These are phyloP conservation scores for Euplexia lucipara DNA, from an alignment of 2,888 invertebrate genomes.

Conservation along the genomic window DNA sequence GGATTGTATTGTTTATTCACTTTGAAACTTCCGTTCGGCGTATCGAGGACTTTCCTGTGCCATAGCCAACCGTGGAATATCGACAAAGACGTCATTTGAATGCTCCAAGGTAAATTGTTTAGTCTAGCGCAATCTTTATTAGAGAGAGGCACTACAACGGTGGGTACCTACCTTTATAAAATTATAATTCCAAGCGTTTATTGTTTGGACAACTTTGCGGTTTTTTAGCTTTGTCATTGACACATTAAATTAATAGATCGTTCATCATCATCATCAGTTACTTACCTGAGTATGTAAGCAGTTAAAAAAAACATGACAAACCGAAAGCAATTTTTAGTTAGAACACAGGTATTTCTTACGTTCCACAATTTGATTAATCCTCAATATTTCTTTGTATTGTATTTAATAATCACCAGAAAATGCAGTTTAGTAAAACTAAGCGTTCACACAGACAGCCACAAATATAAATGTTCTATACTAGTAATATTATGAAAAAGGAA, in stretches of 20 bases:
- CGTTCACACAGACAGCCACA: too few relatives aligned
- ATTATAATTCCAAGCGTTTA: not conserved
- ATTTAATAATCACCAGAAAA: too few relatives aligned
- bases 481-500: too few relatives aligned
- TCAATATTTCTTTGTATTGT: too few relatives aligned
- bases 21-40: constrained; percentile 42
- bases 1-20: constrained; percentile 60
- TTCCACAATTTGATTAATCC: too few relatives aligned
- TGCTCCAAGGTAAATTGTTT: constrained; percentile 56
- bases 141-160: not conserved
- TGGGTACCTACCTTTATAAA: not conserved
- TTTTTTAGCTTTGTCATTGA: not conserved
- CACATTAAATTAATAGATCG: not conserved
- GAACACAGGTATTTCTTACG: too few relatives aligned
- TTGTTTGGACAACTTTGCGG: not conserved
- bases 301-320: not conserved
- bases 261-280: not conserved
- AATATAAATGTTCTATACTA: too few relatives aligned
- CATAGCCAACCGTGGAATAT: constrained; percentile 26
- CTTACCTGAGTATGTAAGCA: not conserved
- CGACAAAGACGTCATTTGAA: constrained; percentile 44
- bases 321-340: too few relatives aligned
- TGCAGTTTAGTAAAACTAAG: too few relatives aligned
- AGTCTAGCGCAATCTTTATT: constrained; percentile 36
- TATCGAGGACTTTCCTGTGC: constrained; percentile 60